These are phyloP conservation scores for Erebia aethiops DNA, from an alignment of 2,888 invertebrate species.

Conservation along the genomic window DNA sequence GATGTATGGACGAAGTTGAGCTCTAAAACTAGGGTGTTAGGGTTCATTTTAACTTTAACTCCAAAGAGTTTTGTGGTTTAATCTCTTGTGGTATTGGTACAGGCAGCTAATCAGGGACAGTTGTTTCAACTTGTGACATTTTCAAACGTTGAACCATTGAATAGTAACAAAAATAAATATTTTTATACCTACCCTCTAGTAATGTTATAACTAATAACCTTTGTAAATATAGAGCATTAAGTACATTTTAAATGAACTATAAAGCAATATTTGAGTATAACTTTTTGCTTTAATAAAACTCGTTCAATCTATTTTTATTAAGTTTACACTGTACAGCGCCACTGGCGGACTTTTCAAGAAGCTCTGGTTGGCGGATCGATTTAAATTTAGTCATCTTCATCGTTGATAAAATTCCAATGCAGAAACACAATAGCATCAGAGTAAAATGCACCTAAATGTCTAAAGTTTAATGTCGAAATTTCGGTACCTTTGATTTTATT, in stretches of 20 bases:
- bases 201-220: slow-evolving; percentile 20
- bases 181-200: slow-evolving; percentile 31
- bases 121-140: background rate
- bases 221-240: slow-evolving; percentile 36
- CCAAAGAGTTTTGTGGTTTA: too few relatives aligned
- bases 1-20: too few relatives aligned
- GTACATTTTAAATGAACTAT: slow-evolving; percentile 4
- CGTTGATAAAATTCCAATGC: too few relatives aligned
- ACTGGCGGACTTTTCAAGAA: background rate
- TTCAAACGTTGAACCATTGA: background rate
- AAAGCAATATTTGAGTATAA: background rate
- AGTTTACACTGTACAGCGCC: background rate
- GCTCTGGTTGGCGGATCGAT: background rate
- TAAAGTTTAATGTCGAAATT: too few relatives aligned
- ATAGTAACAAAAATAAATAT: slow-evolving; percentile 24
- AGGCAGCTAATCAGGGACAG: background rate
- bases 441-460: background rate
- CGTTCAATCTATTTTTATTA: background rate
- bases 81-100: too few relatives aligned
- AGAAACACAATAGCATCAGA: background rate
- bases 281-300: background rate
- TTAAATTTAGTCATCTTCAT: too few relatives aligned
- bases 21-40: too few relatives aligned
- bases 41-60: too few relatives aligned
- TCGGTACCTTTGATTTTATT: too few relatives aligned